Percentiles rank a stretch among this genome's conserved stretches.
Evolutionary conservation across 2,888 invertebrate genomes (phyloP).

Genomic region (Pemphredon lugubris): DNA sequence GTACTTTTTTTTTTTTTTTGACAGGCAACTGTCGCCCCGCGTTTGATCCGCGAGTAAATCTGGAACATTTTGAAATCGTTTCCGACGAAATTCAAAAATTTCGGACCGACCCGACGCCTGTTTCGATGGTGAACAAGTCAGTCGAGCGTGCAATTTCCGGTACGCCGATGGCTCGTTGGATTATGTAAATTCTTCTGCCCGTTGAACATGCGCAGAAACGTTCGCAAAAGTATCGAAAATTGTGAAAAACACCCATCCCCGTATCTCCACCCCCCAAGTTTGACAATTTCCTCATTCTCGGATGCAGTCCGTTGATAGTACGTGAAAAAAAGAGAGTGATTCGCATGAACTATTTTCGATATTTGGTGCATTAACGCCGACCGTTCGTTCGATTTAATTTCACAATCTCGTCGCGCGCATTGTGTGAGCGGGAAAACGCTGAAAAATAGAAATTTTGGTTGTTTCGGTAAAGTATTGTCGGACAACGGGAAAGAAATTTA

Average conservation of each 20-base stretch:
- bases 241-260: slow-evolving; percentile 40
- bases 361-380: slow-evolving; percentile 40
- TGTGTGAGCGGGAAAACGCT: neutral
- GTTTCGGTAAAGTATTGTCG: too few relatives aligned
- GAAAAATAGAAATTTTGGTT: slow-evolving; percentile 15
- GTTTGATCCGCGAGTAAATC: neutral
- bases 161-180: slow-evolving; percentile 32
- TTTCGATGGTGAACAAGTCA: slow-evolving; percentile 22
- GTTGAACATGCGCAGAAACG: slow-evolving; percentile 15
- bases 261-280: too few relatives aligned
- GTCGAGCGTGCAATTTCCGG: slow-evolving; percentile 44
- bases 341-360: slow-evolving; percentile 45
- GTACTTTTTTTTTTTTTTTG: neutral
- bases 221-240: slow-evolving; percentile 42
- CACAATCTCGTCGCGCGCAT: slow-evolving; percentile 17
- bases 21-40: too few relatives aligned
- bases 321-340: neutral
- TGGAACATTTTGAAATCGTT: neutral
- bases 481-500: too few relatives aligned
- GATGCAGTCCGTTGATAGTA: neutral
- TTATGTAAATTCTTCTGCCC: slow-evolving; percentile 57
- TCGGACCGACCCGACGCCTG: neutral
- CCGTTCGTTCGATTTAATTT: slow-evolving; percentile 46
- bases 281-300: neutral
- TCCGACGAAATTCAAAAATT: neutral